These are phyloP conservation scores for Tragulus kanchil DNA, from an alignment of 2,113 vertebrate species.

Conservation along the genomic window DNA sequence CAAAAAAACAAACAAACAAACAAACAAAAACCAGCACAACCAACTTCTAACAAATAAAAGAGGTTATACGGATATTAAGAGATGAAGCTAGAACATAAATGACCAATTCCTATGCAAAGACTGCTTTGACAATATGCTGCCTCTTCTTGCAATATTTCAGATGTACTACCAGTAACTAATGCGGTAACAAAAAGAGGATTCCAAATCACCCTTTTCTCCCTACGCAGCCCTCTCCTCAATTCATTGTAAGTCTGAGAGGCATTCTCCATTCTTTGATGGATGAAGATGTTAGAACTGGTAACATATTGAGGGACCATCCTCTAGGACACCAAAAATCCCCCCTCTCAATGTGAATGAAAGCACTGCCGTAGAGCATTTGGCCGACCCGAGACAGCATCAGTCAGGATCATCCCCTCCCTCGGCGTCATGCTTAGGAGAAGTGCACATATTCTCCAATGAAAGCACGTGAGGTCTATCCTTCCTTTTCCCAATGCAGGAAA, in stretches of 20 bases:
- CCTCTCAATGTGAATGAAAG: neutral
- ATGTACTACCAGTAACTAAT: neutral
- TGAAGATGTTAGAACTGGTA: neutral
- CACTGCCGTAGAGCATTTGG: neutral
- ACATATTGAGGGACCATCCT: neutral
- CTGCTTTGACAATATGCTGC: neutral
- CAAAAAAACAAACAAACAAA: neutral
- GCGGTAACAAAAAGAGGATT: neutral
- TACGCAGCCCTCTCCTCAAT: neutral
- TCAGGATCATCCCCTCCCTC: neutral
- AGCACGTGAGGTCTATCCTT: conserved; percentile 40
- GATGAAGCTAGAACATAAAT: neutral
- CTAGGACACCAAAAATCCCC: neutral
- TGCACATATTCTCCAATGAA: conserved; percentile 38
- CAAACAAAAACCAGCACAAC: neutral
- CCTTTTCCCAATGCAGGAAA: conserved; percentile 68
- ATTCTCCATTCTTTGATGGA: neutral
- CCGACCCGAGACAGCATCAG: neutral
- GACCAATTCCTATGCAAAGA: neutral
- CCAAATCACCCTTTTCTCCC: neutral
- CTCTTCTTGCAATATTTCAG: too few species aligned
- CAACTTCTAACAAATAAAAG: neutral
- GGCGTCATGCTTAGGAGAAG: neutral
- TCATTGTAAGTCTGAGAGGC: neutral
- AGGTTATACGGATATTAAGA: neutral